A percentile compares a stretch with the other conserved stretches of the same genome.
Evolutionary conservation across 2,113 vertebrate species (phyloP).

Genomic region (Triplophysa siluroides): DNA sequence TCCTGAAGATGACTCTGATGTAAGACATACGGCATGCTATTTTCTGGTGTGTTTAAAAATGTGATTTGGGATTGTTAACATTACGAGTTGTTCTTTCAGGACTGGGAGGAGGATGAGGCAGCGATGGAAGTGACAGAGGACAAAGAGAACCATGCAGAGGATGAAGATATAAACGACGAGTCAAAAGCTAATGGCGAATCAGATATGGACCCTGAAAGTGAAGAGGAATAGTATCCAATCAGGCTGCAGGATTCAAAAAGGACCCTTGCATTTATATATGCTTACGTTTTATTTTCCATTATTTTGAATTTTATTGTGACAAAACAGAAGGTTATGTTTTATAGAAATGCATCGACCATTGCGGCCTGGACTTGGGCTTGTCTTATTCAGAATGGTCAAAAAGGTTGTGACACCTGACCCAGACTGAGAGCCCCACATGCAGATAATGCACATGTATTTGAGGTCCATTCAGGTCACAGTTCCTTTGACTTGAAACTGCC

Average conservation of each 20-base stretch:
- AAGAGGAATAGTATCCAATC: slow-evolving; percentile 83
- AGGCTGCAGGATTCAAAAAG: slow-evolving; percentile 48
- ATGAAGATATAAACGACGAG: slow-evolving; percentile 76
- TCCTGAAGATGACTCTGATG: slow-evolving; percentile 72
- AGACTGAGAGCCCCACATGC: slow-evolving; percentile 7
- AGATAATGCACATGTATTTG: not conserved
- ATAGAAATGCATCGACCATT: slow-evolving; percentile 50
- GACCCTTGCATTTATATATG: slow-evolving; percentile 74
- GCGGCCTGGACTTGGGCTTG: slow-evolving; percentile 34
- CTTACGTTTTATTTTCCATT: slow-evolving; percentile 79
- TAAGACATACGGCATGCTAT: slow-evolving; percentile 57
- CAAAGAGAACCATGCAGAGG: slow-evolving; percentile 57
- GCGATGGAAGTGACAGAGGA: slow-evolving; percentile 66
- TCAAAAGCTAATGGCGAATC: slow-evolving; percentile 93
- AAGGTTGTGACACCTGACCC: slow-evolving; percentile 14
- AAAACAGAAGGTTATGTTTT: slow-evolving; percentile 57
- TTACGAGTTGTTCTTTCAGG: slow-evolving; percentile 65
- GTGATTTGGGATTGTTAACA: not conserved
- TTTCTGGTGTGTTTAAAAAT: not conserved
- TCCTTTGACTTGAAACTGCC: slow-evolving; percentile 17
- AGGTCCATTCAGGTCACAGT: not conserved
- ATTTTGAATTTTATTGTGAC: slow-evolving; percentile 76
- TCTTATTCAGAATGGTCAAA: slow-evolving; percentile 10
- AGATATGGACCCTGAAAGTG: slow-evolving; percentile 91
- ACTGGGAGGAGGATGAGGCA: slow-evolving; percentile 86